These are phyloP conservation scores for Herminia tarsipennalis DNA, from an alignment of 2,888 invertebrate species.

Conservation along the genomic window DNA sequence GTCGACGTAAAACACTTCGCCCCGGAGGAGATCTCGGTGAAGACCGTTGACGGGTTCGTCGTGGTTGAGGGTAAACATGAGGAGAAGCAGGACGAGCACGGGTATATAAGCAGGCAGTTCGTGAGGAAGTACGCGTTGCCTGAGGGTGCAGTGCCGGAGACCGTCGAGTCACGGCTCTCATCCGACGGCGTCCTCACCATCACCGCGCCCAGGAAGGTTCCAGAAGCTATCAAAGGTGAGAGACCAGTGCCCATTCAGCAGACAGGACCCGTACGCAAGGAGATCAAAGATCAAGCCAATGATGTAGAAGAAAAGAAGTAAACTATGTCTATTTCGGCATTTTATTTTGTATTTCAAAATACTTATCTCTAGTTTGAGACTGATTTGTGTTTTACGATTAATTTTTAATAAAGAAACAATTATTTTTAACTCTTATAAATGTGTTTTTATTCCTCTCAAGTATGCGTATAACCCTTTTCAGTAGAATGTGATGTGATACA, in stretches of 20 bases:
- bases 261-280: conserved; percentile 64
- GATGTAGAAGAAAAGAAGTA: conserved; percentile 16
- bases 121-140: conserved; percentile 90
- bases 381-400: conserved; percentile 40
- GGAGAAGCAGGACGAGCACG: conserved; percentile 90
- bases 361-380: conserved; percentile 43
- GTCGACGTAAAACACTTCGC: conserved; percentile 91
- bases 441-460: no score
- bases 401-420: conserved; percentile 6
- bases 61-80: conserved; percentile 91
- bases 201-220: no score
- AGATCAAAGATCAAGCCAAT: conserved; percentile 52
- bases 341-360: conserved; percentile 31
- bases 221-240: conserved; percentile 54
- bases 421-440: no score
- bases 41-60: conserved; percentile 88
- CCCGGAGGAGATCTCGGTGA: conserved; percentile 90
- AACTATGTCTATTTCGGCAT: neutral
- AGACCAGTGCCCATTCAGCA: conserved; percentile 56
- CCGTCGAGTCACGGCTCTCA: conserved; percentile 89
- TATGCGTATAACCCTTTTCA: no score
- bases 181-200: conserved; percentile 90
- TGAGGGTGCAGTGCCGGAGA: conserved; percentile 87
- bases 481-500: no score
- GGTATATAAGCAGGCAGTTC: conserved; percentile 90